Evolutionary conservation across 2,888 invertebrate genomes (phyloP).

Genomic region (Ischnus inquisitorius): DNA sequence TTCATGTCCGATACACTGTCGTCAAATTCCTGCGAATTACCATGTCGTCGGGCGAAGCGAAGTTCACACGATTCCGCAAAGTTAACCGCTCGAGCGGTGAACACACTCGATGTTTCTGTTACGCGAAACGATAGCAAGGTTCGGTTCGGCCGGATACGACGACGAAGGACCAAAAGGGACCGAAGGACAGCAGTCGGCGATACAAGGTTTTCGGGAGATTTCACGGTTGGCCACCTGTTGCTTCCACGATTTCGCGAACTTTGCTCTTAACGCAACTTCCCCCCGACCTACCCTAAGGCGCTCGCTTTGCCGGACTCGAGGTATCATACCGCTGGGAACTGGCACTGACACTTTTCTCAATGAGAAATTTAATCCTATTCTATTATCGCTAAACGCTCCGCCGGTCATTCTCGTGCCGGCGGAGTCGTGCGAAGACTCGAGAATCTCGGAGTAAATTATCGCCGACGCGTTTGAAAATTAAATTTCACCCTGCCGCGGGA

Average conservation of each 20-base stretch:
- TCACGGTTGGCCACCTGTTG: conserved; percentile 75
- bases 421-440: neutral
- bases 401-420: neutral
- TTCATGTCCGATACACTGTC: neutral
- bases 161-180: conserved; percentile 22
- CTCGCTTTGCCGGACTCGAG: neutral
- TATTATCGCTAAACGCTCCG: conserved; percentile 8
- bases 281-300: conserved; percentile 18
- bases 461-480: neutral
- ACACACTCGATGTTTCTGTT: neutral
- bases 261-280: conserved; percentile 55
- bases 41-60: neutral
- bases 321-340: conserved; percentile 3
- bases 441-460: conserved; percentile 7
- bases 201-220: conserved; percentile 69
- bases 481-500: neutral
- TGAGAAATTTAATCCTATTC: conserved; percentile 12
- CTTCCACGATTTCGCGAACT: conserved; percentile 67
- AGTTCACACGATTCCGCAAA: neutral
- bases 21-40: neutral
- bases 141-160: neutral
- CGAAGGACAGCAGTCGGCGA: conserved; percentile 17
- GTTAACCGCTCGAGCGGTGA: neutral
- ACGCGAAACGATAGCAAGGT: neutral
- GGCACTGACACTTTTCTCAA: conserved; percentile 14